phyloP scores from a whole-genome alignment of 2,888 invertebrate genomes.

The Agriopis aurantiaria region DNA sequence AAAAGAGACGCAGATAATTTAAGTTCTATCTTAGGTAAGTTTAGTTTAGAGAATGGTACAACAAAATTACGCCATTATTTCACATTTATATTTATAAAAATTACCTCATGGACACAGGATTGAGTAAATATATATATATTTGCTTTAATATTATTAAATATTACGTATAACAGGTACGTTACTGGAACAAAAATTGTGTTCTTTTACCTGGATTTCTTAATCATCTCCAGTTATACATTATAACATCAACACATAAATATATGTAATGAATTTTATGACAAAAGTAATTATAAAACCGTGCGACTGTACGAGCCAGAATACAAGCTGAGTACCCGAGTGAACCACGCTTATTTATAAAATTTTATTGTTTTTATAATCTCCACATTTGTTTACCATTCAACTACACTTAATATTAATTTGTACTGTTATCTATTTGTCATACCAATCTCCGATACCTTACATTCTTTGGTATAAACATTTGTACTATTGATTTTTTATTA shows the following conservation, averaged over 20 bases:
- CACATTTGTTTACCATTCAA: slow-evolving; percentile 61
- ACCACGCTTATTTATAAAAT: slow-evolving; percentile 48
- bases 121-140: slow-evolving; percentile 9
- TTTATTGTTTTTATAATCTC: slow-evolving; percentile 59
- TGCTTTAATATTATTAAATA: slow-evolving; percentile 11
- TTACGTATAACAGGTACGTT: slow-evolving; percentile 18
- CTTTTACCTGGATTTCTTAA: neutral
- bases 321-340: slow-evolving; percentile 79
- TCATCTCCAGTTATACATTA: neutral
- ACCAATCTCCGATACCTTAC: slow-evolving; percentile 75
- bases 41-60: no score
- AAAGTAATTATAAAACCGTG: slow-evolving; percentile 55
- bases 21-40: no score
- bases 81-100: neutral
- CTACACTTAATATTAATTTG: slow-evolving; percentile 83
- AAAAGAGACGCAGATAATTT: no score
- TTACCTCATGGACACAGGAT: neutral
- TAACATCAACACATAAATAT: slow-evolving; percentile 1
- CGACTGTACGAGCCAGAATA: slow-evolving; percentile 75
- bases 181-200: slow-evolving; percentile 8
- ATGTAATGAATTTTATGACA: neutral
- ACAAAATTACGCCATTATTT: neutral
- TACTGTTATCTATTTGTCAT: slow-evolving; percentile 75
- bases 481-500: slow-evolving; percentile 66
- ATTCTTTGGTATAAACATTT: slow-evolving; percentile 71